Conservation (phyloP, 2,797 vertebrate genomes). For the Miichthys miiuy region DNA sequence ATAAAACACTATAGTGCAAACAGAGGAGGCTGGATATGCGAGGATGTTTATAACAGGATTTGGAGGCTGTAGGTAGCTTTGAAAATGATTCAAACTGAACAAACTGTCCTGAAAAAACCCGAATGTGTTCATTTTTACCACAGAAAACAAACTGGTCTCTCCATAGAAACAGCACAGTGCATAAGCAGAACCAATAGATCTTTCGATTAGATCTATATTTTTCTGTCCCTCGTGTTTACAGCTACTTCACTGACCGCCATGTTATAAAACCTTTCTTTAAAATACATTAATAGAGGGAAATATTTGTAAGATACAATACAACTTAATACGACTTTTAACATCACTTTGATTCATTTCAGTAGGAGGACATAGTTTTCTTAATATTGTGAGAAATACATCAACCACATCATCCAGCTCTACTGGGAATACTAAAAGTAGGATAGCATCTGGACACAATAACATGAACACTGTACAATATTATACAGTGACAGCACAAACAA, state of each 20-base stretch:
- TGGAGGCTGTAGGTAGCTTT: slow-evolving; percentile 44
- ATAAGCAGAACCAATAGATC: too few species aligned
- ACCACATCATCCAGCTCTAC: neutral
- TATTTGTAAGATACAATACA: too few species aligned
- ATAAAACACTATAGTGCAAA: slow-evolving; percentile 62
- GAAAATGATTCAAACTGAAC: slow-evolving; percentile 29
- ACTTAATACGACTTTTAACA: too few species aligned
- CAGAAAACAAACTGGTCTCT: neutral
- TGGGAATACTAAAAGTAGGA: neutral
- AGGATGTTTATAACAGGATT: slow-evolving; percentile 64
- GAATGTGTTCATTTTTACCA: neutral
- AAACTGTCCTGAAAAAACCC: neutral
- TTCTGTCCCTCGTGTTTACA: too few species aligned
- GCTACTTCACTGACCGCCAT: too few species aligned
- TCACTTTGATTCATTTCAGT: neutral
- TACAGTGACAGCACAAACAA: neutral
- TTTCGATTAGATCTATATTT: too few species aligned
- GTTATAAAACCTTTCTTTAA: too few species aligned
- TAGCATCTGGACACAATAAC: slow-evolving; percentile 4
- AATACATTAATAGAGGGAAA: too few species aligned
- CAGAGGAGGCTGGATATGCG: slow-evolving; percentile 60
- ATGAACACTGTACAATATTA: neutral
- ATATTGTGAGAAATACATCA: neutral
- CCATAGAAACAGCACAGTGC: neutral
- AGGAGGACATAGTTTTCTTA: neutral